Base-by-base conservation (phyloP, 2,113 vertebrate species). In the Morone saxatilis region DNA sequence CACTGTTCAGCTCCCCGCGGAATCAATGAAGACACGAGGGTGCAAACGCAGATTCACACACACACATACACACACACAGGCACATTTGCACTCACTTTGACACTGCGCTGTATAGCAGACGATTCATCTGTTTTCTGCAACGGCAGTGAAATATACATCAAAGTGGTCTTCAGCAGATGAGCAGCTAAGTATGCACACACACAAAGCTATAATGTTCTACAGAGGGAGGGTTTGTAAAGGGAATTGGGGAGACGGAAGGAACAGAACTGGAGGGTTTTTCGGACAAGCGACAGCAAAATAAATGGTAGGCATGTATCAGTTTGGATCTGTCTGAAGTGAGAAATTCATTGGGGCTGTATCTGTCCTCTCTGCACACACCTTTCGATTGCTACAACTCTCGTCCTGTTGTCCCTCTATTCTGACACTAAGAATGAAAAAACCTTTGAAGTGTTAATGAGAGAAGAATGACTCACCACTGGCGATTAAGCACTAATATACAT, bases 81-180 rank as follows among this genome's bases (percentile, higher is more conserved):
- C 3, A 14, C 71, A 65, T 78, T 81, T 76, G 62, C 88, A 83
- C 90, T 82, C 47, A 50, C 60, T 89, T 80, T 92, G 89, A 84
- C 89, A 90, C 77, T 6, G 14, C 38, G 76, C 83, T 62, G 76
- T 65, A 67, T 22, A 48, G 74, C 51, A 43, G 53, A 20, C 17
- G 48, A 84, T 86, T 90, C 89, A 85, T 93, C 85, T 84, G 77
- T 86, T 88, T 88, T 81, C 76, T 88, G 77, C 76, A 89, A 78
- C 22, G 43, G 75, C 76, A 74, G 88, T 90, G 83, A 91, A 93
- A 93, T 87, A 87, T 85, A 92, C 89, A 94, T 94, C 92, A 94
- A 92, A 93, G 88, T 63, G 66, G 69, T 82, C 62, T 72, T 70
- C 62, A 68, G 83, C 43, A 65, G 82, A 83, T 84, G 77, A 83